These are phyloP conservation scores for Pheosia gnoma DNA, from an alignment of 2,888 invertebrate species.

Conservation along the genomic window DNA sequence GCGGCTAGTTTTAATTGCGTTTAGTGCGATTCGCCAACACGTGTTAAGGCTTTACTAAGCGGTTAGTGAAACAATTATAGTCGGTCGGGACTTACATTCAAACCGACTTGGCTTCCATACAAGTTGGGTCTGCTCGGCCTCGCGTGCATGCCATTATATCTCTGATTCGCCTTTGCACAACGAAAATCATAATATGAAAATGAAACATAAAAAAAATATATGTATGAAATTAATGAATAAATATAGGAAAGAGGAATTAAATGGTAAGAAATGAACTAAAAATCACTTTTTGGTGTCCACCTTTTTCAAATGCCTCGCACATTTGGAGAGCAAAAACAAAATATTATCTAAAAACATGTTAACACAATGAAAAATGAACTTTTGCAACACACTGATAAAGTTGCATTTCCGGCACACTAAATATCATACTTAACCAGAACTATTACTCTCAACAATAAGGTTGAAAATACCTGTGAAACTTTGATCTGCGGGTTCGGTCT, in stretches of 20 bases:
- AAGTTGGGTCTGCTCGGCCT: conserved; percentile 67
- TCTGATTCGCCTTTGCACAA: conserved; percentile 73
- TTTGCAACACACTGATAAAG: neutral
- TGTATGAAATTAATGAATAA: neutral
- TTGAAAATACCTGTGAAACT: conserved; percentile 76
- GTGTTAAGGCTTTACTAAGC: no score
- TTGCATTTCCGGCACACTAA: neutral
- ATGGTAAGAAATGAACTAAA: no score
- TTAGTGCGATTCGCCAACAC: no score
- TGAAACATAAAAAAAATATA: conserved; percentile 15
- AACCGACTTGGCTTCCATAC: conserved; percentile 69
- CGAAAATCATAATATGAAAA: conserved; percentile 14
- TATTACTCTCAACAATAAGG: neutral
- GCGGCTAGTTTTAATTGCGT: no score
- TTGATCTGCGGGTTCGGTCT: conserved; percentile 78
- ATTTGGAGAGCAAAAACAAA: conserved; percentile 6
- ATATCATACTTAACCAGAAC: neutral
- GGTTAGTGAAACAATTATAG: no score
- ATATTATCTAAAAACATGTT: conserved; percentile 4
- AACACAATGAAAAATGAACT: conserved; percentile 18
- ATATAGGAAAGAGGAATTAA: no score
- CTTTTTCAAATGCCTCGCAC: neutral
- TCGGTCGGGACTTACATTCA: conserved; percentile 65
- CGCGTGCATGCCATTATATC: conserved; percentile 66
- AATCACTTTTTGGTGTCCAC: no score